These are phyloP conservation scores for Epinotia ramella DNA, from an alignment of 2,888 invertebrate genomes.

Conservation along the genomic window DNA sequence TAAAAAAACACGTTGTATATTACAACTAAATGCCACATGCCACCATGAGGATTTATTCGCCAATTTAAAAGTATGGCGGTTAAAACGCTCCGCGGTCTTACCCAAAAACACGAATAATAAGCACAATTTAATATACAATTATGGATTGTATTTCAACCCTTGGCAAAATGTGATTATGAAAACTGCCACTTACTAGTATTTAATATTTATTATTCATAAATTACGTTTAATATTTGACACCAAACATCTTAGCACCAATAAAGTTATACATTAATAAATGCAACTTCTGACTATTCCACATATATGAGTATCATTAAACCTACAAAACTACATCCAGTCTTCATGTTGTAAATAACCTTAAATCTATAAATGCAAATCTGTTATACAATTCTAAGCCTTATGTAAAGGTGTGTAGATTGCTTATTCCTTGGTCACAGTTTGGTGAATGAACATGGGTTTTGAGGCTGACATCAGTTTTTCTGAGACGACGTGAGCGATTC, in stretches of 20 bases:
- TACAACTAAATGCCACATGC: too few relatives aligned
- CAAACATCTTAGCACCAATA: constrained; percentile 67
- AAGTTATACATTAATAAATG: constrained; percentile 75
- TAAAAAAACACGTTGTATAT: too few relatives aligned
- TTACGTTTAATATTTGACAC: constrained; percentile 21
- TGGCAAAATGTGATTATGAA: not conserved
- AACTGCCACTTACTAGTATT: not conserved
- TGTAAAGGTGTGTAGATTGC: not conserved
- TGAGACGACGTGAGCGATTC: constrained; percentile 93
- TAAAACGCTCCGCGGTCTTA: too few relatives aligned
- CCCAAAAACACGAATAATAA: constrained; percentile 10
- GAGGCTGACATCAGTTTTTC: constrained; percentile 88
- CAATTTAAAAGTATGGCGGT: too few relatives aligned
- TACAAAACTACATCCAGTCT: constrained; percentile 45
- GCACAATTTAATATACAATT: constrained; percentile 10
- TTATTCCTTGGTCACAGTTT: constrained; percentile 62
- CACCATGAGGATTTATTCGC: too few relatives aligned
- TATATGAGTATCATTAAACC: constrained; percentile 73
- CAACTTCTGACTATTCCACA: constrained; percentile 72
- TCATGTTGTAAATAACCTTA: constrained; percentile 30
- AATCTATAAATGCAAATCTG: constrained; percentile 43
- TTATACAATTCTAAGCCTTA: constrained; percentile 5
- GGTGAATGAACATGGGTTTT: constrained; percentile 76
- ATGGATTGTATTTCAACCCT: not conserved
- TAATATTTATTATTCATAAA: not conserved